Percentiles rank a stretch among this genome's conserved stretches.
Conservation (phyloP, 2,888 invertebrate species). For the Ceraclea dissimilis region DNA sequence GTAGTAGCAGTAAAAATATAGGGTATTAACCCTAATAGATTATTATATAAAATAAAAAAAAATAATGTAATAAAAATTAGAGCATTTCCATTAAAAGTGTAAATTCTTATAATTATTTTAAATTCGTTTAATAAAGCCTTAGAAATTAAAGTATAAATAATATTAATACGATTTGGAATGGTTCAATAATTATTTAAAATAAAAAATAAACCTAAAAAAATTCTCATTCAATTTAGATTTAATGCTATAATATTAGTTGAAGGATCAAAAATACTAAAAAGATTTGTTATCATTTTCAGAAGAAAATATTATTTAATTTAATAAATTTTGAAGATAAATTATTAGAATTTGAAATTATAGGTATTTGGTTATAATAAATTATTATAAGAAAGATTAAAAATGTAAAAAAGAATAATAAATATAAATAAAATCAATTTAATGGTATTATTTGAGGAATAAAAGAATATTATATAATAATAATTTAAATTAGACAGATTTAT, state of each 20-base stretch:
- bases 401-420: conserved; percentile 35
- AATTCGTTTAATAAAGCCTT: conserved; percentile 48
- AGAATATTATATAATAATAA: conserved; percentile 52
- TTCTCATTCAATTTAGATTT: conserved; percentile 55
- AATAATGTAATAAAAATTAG: conserved; percentile 53
- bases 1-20: conserved; percentile 65
- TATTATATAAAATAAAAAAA: conserved; percentile 55
- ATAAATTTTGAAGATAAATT: conserved; percentile 29
- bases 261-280: conserved; percentile 63
- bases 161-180: conserved; percentile 45
- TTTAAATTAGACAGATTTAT: conserved; percentile 62
- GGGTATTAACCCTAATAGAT: conserved; percentile 61
- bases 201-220: conserved; percentile 44
- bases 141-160: conserved; percentile 44
- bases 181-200: conserved; percentile 49
- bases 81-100: conserved; percentile 42
- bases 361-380: conserved; percentile 41
- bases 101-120: conserved; percentile 46
- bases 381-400: conserved; percentile 46
- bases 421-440: conserved; percentile 44
- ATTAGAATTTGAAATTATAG: conserved; percentile 31
- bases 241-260: conserved; percentile 44
- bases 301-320: conserved; percentile 29
- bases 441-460: conserved; percentile 64
- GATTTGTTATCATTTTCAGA: conserved; percentile 60